phyloP scores from a whole-genome alignment of 2,888 invertebrate species.

The Andrena fulva region DNA sequence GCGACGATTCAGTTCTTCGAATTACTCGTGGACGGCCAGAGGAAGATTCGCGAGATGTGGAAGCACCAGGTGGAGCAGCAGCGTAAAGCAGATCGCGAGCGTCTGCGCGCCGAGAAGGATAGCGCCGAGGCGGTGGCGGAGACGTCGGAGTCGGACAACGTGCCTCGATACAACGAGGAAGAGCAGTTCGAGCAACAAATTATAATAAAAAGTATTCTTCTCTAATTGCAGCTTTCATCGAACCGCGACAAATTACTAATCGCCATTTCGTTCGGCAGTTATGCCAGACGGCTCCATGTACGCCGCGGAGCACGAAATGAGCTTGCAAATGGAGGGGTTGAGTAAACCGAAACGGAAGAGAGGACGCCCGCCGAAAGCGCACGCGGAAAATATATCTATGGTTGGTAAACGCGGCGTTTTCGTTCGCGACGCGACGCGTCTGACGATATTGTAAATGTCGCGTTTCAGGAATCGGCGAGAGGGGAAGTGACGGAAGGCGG shows the following conservation, averaged over 20 bases:
- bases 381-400: slow-evolving; percentile 78
- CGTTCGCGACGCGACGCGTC: too few species aligned
- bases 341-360: slow-evolving; percentile 89
- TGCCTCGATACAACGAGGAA: slow-evolving; percentile 67
- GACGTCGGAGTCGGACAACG: slow-evolving; percentile 64
- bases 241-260: slow-evolving; percentile 21
- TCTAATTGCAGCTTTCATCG: background rate
- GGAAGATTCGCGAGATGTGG: slow-evolving; percentile 86
- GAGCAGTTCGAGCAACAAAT: slow-evolving; percentile 85
- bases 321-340: slow-evolving; percentile 88
- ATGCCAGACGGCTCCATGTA: slow-evolving; percentile 88
- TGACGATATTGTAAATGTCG: background rate
- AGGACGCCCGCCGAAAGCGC: slow-evolving; percentile 89
- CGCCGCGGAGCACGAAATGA: slow-evolving; percentile 88
- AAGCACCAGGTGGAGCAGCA: slow-evolving; percentile 84
- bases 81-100: slow-evolving; percentile 82
- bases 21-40: slow-evolving; percentile 90
- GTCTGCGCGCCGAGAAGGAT: slow-evolving; percentile 71
- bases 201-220: slow-evolving; percentile 85
- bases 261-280: slow-evolving; percentile 84
- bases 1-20: slow-evolving; percentile 91
- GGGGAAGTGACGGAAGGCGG: slow-evolving; percentile 50
- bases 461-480: slow-evolving; percentile 46
- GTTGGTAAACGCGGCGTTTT: slow-evolving; percentile 38
- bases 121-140: slow-evolving; percentile 70